A percentile compares a stretch with the other conserved stretches of the same genome.
phyloP scores from a whole-genome alignment of 2,113 vertebrate species.

The Tetrax tetrax region DNA sequence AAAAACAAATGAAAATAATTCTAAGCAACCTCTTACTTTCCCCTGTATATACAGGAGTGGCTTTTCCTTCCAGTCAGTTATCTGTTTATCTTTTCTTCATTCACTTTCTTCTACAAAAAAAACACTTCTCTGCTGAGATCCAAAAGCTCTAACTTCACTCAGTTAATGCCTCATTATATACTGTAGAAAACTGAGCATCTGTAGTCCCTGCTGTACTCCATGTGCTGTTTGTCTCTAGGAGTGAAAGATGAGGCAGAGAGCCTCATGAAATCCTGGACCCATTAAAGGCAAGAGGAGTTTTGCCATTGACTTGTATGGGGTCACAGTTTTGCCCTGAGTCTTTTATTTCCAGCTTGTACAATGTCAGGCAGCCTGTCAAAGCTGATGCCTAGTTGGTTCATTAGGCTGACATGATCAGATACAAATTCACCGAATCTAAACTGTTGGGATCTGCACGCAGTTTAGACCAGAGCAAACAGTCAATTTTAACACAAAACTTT shows the following conservation, averaged over 20 bases:
- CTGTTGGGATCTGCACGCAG: background rate
- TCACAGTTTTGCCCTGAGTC: constrained; percentile 37
- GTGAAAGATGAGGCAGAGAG: constrained; percentile 23
- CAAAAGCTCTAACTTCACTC: constrained; percentile 9
- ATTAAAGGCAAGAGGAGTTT: constrained; percentile 43
- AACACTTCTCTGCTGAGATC: background rate
- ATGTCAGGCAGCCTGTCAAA: constrained; percentile 38
- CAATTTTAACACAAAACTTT: background rate
- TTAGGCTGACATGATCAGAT: constrained; percentile 40
- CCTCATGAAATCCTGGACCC: constrained; percentile 17
- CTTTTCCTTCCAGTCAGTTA: constrained; percentile 15
- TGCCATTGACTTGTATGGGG: constrained; percentile 32
- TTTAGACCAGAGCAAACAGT: background rate
- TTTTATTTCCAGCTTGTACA: constrained; percentile 22
- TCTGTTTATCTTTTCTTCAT: constrained; percentile 2
- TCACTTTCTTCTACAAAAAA: background rate
- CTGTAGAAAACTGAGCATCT: background rate
- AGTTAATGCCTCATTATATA: constrained; percentile 27
- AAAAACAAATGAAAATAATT: background rate
- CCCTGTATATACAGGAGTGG: background rate
- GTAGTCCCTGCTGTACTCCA: background rate
- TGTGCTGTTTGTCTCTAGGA: constrained; percentile 15
- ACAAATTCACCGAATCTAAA: constrained; percentile 15
- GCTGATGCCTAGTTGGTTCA: background rate
- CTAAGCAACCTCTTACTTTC: background rate